Conservation (phyloP, 2,113 vertebrate species). For the Tychaedon coryphoeus region DNA sequence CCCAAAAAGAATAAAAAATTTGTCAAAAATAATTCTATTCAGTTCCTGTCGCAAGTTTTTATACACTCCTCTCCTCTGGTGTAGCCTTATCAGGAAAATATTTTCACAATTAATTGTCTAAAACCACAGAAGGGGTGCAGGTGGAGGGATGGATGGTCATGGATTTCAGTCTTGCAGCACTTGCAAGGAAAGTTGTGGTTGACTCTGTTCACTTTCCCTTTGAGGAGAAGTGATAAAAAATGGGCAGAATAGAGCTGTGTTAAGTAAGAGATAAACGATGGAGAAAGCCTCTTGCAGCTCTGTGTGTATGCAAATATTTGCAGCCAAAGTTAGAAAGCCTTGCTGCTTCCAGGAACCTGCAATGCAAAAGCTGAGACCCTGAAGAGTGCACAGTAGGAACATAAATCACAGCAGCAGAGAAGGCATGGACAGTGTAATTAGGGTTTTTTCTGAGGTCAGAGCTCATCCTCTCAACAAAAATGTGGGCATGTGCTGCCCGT, state of each 20-base stretch:
- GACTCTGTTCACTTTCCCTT: background rate
- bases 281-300: background rate
- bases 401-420: background rate
- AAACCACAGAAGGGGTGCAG: background rate
- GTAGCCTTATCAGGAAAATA: background rate
- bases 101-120: background rate
- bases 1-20: background rate
- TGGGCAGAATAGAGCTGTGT: background rate
- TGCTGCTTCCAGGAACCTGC: background rate
- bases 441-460: background rate
- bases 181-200: background rate
- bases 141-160: background rate
- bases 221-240: background rate
- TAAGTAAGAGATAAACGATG: background rate
- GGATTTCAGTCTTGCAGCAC: background rate
- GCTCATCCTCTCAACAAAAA: background rate
- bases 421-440: background rate
- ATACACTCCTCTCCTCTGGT: background rate
- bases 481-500: accelerated
- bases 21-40: background rate
- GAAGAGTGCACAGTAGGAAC: background rate
- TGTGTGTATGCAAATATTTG: background rate
- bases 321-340: background rate
- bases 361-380: background rate
- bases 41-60: background rate